Conservation (phyloP, 2,888 invertebrate genomes). For the Drosophila meridiana region DNA sequence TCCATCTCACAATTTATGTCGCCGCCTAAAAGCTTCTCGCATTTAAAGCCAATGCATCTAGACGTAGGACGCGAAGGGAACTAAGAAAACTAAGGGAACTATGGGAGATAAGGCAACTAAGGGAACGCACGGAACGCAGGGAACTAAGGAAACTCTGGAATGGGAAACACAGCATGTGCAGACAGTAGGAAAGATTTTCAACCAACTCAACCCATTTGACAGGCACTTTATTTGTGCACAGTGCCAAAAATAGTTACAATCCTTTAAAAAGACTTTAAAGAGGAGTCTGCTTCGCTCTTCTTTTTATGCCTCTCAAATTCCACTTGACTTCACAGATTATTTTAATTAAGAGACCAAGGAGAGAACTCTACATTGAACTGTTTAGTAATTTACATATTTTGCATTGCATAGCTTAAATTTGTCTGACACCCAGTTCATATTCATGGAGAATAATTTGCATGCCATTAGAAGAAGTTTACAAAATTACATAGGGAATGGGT, state of each 20-base stretch:
- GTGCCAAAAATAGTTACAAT: neutral
- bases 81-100: too few species aligned
- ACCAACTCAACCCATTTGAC: conserved; percentile 11
- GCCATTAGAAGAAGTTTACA: too few species aligned
- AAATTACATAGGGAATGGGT: too few species aligned
- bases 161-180: neutral
- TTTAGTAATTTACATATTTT: too few species aligned
- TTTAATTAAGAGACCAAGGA: neutral
- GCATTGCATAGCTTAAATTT: too few species aligned
- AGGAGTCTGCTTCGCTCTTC: too few species aligned
- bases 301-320: neutral
- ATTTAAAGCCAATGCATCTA: neutral
- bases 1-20: conserved; percentile 33
- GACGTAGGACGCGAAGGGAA: neutral
- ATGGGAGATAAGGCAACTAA: too few species aligned
- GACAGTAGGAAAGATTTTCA: conserved; percentile 5
- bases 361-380: too few species aligned
- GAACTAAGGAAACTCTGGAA: too few species aligned
- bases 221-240: conserved; percentile 8
- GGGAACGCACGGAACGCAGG: neutral
- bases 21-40: conserved; percentile 30
- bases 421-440: too few species aligned
- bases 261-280: neutral
- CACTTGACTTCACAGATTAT: neutral
- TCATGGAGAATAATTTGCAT: too few species aligned